Evolutionary conservation across 1,140 invertebrate species (phyloP).

Genomic region (Reticulitermes speratus): DNA sequence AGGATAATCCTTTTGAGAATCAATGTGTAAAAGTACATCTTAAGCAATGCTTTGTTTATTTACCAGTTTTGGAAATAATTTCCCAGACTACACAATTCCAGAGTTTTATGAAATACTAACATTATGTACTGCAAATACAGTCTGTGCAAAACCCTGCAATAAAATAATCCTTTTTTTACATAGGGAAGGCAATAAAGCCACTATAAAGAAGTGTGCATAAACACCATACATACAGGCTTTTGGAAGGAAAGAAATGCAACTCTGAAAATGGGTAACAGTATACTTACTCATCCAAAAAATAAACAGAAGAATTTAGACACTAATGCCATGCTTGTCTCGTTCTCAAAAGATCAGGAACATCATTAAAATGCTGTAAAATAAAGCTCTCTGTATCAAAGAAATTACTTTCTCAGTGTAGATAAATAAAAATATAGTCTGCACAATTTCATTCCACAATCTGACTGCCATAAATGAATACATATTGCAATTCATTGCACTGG

Average conservation of each 20-base stretch:
- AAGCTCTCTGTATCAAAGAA: not conserved
- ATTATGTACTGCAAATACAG: not conserved
- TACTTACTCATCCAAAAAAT: not conserved
- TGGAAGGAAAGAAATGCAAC: not conserved
- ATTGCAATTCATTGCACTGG: not conserved
- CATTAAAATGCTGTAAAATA: not conserved
- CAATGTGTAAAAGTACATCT: not conserved
- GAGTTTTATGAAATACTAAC: constrained; percentile 23
- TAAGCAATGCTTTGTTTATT: constrained; percentile 22
- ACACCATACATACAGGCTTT: constrained; percentile 24
- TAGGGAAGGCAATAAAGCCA: constrained; percentile 23
- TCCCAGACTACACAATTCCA: constrained; percentile 23
- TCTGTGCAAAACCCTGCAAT: constrained; percentile 32
- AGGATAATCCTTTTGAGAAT: not conserved
- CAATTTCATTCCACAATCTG: not conserved
- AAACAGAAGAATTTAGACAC: not conserved
- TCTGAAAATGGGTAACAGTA: not conserved
- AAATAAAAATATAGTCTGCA: not conserved
- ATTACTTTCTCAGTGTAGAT: not conserved
- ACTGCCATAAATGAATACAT: not conserved
- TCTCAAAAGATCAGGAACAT: not conserved
- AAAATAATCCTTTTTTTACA: constrained; percentile 22
- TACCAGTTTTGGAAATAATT: constrained; percentile 24
- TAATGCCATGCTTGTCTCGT: not conserved
- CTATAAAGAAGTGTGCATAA: constrained; percentile 22